Evolutionary conservation across 2,888 invertebrate genomes (phyloP).

Genomic region (Eupeodes luniger): DNA sequence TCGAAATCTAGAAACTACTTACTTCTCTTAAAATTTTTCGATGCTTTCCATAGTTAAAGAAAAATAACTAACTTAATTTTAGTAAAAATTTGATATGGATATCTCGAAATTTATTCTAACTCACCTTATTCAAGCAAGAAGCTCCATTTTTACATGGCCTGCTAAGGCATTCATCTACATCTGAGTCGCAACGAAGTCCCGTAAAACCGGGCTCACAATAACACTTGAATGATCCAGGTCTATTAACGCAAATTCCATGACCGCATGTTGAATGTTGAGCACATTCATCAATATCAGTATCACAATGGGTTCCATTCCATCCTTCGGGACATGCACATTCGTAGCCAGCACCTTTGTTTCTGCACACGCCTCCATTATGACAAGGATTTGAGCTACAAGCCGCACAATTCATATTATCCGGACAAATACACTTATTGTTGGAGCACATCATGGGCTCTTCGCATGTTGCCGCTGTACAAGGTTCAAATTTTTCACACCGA

Average conservation of each 20-base stretch:
- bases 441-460: slow-evolving; percentile 83
- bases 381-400: slow-evolving; percentile 87
- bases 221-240: slow-evolving; percentile 91
- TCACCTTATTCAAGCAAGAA: slow-evolving; percentile 89
- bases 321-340: slow-evolving; percentile 87
- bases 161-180: slow-evolving; percentile 94
- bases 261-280: slow-evolving; percentile 88
- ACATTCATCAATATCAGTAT: slow-evolving; percentile 90
- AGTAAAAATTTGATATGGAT: slow-evolving; percentile 77
- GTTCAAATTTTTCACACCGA: slow-evolving; percentile 82
- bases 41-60: slow-evolving; percentile 84
- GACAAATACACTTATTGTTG: slow-evolving; percentile 83
- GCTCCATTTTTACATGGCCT: slow-evolving; percentile 93
- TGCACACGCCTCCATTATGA: slow-evolving; percentile 88
- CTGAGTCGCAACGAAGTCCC: slow-evolving; percentile 92
- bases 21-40: slow-evolving; percentile 83
- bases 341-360: slow-evolving; percentile 86
- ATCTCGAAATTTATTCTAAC: slow-evolving; percentile 47
- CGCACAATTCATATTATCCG: slow-evolving; percentile 84
- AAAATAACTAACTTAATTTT: slow-evolving; percentile 83
- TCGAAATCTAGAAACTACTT: slow-evolving; percentile 77
- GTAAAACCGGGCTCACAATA: slow-evolving; percentile 95
- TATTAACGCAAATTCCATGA: slow-evolving; percentile 93
- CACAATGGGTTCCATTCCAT: slow-evolving; percentile 86
- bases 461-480: slow-evolving; percentile 81